Evolutionary conservation across 2,888 invertebrate species (phyloP), one percentile per base, ranked within the genome.

Genomic region (Tanaodytes sp.): DNA sequence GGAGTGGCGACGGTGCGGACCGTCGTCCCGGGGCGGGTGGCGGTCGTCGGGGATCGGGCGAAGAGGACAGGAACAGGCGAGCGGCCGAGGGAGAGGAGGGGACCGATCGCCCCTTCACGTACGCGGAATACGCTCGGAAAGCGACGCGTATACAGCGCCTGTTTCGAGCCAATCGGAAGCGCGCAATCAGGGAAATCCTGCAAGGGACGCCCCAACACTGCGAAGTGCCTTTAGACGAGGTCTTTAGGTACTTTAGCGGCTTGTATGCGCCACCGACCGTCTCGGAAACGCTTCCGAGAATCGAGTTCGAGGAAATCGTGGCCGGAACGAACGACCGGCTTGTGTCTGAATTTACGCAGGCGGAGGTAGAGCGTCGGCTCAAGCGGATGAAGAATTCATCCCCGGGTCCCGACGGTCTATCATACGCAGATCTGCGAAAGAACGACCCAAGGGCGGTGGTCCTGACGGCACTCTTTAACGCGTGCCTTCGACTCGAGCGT

Each of bases 381-480:
- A 12, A 2, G 46, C 33, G 37, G 20, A 67, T 63, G 63, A 67
- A 55, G 40, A 61, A 57, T 27, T 64, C 68, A 45, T 43, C 0
- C 36, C 5, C 31, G 55, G 57, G 37, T 49, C n/a, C n/a, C n/a
- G n/a, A n/a, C n/a, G n/a, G n/a, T n/a, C n/a, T n/a, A n/a, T 51
- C 16, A 8, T 81, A 36, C 43, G 33, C 19, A 11, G 48, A 73
- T 37, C 70, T 75, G 42, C 15, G 66, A 5, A 36, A 43, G 3
- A 18, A 14, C 0, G 79, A 81, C 42, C 68, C 72, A 1, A 46
- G 58, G 14, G 61, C 63, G 42, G 15, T 1, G 9, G 12, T 73
- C 0, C 36, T 74, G 8, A 65, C 72, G 8, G 62, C 70, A 12
- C n/a, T 69, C 1, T 75, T 55, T 14, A 74, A 71, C 55, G 61